Conservation (phyloP, 92 coral and sea anemone species). For the Bergia sp. region DNA sequence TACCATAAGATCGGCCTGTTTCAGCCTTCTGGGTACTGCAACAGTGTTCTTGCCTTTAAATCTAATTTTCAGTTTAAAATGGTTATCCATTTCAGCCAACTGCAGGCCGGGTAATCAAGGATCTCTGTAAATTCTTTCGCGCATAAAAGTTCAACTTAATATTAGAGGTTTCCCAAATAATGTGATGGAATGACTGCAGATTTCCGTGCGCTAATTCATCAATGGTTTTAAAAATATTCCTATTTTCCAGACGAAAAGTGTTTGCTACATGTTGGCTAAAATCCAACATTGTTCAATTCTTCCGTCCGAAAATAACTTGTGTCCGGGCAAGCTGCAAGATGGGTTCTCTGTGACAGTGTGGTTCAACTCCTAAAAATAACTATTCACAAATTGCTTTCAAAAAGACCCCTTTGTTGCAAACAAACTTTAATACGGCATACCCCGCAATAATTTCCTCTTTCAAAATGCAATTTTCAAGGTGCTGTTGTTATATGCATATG, state of each 20-base stretch:
- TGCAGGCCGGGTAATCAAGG: no score
- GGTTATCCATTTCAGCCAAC: no score
- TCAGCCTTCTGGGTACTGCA: no score
- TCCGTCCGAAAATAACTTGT: not conserved
- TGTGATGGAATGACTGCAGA: not conserved
- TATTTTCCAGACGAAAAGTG: not conserved
- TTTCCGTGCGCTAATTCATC: not conserved
- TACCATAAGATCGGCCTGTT: no score
- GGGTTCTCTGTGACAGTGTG: not conserved
- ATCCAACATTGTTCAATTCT: slow-evolving; percentile 21
- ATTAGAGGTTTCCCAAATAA: no score
- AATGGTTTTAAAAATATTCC: not conserved
- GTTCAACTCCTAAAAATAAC: not conserved
- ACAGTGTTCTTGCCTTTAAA: no score
- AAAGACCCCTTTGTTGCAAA: not conserved
- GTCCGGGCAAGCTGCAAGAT: slow-evolving; percentile 16
- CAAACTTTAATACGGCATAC: not conserved
- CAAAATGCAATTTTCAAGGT: not conserved
- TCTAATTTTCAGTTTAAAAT: no score
- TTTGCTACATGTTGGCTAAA: not conserved
- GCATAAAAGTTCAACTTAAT: no score
- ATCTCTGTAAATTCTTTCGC: no score
- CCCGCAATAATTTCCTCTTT: not conserved
- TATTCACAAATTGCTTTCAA: not conserved
- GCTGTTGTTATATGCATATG: not conserved